Percentiles rank a stretch among this genome's conserved stretches.
These are phyloP conservation scores for Pseudopleuronectes americanus DNA, from an alignment of 2,797 vertebrate genomes.

Conservation along the genomic window DNA sequence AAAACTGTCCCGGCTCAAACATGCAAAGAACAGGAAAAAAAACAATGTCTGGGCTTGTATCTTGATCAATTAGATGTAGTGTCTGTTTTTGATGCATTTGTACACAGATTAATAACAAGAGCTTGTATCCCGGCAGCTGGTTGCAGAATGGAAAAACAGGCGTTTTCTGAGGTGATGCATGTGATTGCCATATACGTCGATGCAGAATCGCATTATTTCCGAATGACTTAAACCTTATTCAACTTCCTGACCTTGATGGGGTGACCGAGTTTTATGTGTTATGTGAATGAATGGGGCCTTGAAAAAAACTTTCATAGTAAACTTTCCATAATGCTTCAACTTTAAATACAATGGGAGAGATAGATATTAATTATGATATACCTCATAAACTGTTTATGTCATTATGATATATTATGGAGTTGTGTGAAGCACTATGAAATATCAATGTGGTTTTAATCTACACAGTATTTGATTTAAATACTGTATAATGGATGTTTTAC, in stretches of 20 bases:
- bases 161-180: not conserved
- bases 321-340: not conserved
- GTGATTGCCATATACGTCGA: not conserved
- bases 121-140: not conserved
- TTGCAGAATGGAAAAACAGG: not conserved
- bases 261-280: not conserved
- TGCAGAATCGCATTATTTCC: not conserved
- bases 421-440: not conserved
- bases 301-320: not conserved
- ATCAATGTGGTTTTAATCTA: not conserved
- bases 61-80: not conserved
- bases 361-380: not conserved
- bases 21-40: slow-evolving; percentile 18
- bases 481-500: not conserved
- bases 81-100: not conserved
- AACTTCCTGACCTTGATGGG: not conserved
- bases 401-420: not conserved
- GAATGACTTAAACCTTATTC: not conserved
- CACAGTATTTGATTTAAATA: not conserved
- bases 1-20: slow-evolving; percentile 6
- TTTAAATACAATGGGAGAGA: not conserved
- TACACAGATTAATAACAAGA: not conserved
- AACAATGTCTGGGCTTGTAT: not conserved
- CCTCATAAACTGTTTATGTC: not conserved
- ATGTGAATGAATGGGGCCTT: not conserved